Conservation (phyloP, 2,888 invertebrate genomes). For the Rhagophthalmus giganteus region DNA sequence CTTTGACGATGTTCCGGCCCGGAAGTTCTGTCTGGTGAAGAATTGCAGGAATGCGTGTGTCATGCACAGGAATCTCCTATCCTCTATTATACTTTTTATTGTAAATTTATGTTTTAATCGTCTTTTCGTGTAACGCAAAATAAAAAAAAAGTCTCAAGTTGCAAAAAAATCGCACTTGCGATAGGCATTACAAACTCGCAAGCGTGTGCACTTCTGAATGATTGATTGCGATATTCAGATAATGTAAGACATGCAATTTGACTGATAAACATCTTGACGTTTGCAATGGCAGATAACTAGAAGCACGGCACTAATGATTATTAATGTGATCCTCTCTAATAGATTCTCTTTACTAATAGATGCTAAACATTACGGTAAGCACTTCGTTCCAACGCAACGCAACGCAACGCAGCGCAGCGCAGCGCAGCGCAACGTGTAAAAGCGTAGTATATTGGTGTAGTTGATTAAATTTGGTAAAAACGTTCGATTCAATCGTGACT, state of each 20-base stretch:
- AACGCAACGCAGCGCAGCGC: no score
- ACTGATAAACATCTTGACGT: constrained; percentile 14
- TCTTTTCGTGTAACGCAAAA: no score
- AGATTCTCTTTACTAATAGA: constrained; percentile 19
- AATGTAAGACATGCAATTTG: constrained; percentile 18
- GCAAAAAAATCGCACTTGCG: no score
- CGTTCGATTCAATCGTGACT: no score
- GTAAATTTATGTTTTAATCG: neutral
- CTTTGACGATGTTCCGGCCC: constrained; percentile 37
- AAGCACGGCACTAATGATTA: constrained; percentile 20
- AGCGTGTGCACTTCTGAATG: constrained; percentile 6
- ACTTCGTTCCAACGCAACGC: no score
- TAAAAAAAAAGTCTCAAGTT: no score
- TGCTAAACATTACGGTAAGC: constrained; percentile 14
- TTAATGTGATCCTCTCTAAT: constrained; percentile 22
- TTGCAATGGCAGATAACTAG: constrained; percentile 21
- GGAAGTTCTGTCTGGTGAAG: constrained; percentile 31
- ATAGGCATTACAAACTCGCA: no score
- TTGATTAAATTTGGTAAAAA: no score
- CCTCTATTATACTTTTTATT: constrained; percentile 16
- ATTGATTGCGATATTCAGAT: constrained; percentile 14
- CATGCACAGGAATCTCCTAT: constrained; percentile 22
- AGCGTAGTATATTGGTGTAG: no score
- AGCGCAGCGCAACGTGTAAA: no score
- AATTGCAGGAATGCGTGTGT: constrained; percentile 37